These are phyloP conservation scores for Archocentrus centrarchus DNA, from an alignment of 2,113 vertebrate genomes.

Conservation along the genomic window DNA sequence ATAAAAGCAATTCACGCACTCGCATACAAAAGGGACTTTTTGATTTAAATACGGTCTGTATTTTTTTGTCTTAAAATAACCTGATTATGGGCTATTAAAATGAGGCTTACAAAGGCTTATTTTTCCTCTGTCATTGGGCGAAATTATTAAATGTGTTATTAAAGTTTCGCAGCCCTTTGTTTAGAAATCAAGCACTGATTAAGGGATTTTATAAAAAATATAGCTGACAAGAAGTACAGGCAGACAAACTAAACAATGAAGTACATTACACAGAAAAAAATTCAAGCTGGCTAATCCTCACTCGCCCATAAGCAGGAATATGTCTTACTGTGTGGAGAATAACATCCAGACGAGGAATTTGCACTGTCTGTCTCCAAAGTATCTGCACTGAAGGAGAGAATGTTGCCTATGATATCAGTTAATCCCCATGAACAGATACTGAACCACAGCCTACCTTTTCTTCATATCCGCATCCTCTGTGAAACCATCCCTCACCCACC, in stretches of 20 bases:
- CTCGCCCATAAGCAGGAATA: not conserved
- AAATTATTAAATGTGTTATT: not conserved
- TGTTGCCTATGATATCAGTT: slow-evolving; percentile 51
- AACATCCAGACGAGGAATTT: slow-evolving; percentile 5
- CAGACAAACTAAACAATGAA: not conserved
- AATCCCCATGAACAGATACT: slow-evolving; percentile 59
- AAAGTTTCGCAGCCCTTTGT: not conserved
- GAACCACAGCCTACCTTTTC: slow-evolving; percentile 30
- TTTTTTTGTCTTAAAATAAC: not conserved
- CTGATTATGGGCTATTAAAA: not conserved
- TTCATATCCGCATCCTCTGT: slow-evolving; percentile 26
- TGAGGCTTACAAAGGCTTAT: not conserved
- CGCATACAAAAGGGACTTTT: not conserved
- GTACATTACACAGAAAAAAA: not conserved
- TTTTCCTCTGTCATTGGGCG: not conserved
- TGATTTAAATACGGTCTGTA: not conserved
- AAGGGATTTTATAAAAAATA: too few species aligned
- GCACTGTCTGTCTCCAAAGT: slow-evolving; percentile 30
- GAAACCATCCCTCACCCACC: slow-evolving; percentile 19
- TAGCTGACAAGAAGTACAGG: not conserved
- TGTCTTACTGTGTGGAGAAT: not conserved
- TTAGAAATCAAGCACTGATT: not conserved
- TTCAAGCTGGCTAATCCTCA: not conserved
- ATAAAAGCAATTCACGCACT: not conserved
- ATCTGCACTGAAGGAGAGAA: slow-evolving; percentile 38